Evolutionary conservation across 1,140 invertebrate genomes (phyloP).

Genomic region (Panagrolaimus sp.): DNA sequence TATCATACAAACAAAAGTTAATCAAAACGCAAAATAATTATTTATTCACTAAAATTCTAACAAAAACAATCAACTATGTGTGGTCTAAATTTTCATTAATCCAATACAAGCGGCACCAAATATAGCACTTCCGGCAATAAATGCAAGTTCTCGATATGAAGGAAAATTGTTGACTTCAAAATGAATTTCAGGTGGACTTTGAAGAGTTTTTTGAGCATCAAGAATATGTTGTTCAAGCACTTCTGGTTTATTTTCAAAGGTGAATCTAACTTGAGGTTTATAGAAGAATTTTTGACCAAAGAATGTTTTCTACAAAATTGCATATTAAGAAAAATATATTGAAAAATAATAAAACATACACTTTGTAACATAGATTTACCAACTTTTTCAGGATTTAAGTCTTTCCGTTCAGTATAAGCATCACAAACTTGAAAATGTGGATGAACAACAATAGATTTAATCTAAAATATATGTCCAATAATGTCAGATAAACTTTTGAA

Average conservation of each 20-base stretch:
- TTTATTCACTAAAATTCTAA: no score
- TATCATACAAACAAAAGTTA: no score
- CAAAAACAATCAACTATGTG: neutral
- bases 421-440: slow-evolving; percentile 21
- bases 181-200: slow-evolving; percentile 6
- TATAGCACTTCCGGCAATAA: slow-evolving; percentile 4
- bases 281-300: slow-evolving; percentile 1
- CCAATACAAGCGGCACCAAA: slow-evolving; percentile 13
- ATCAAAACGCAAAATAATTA: no score
- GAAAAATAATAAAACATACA: neutral
- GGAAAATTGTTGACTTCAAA: slow-evolving; percentile 23
- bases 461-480: neutral
- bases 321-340: neutral
- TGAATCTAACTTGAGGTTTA: slow-evolving; percentile 14
- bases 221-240: slow-evolving; percentile 11
- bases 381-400: slow-evolving; percentile 2
- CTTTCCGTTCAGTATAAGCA: slow-evolving; percentile 13
- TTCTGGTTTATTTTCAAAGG: slow-evolving; percentile 16
- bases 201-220: neutral
- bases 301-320: slow-evolving; percentile 17
- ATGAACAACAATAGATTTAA: slow-evolving; percentile 23
- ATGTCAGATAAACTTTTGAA: no score
- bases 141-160: slow-evolving; percentile 14
- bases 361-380: slow-evolving; percentile 8
- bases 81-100: slow-evolving; percentile 7